Base-by-base conservation (phyloP, 53 echinoderm and acorn worm species). In the Zoroaster sp. region DNA sequence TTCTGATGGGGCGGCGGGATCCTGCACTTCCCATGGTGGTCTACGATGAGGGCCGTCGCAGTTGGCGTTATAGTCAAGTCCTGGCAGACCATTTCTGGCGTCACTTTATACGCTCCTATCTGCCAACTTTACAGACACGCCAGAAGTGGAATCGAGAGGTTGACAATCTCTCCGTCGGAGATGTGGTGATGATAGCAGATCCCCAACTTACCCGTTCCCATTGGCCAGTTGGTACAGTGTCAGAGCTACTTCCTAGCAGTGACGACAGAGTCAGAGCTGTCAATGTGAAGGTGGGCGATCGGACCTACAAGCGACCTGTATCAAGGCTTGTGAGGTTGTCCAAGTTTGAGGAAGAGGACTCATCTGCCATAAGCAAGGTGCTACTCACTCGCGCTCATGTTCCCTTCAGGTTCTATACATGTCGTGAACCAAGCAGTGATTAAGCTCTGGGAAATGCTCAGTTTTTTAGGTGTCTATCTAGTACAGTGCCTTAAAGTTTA, bases 31-130 rank as follows among this genome's bases (percentile, higher is more conserved):
- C 82, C 30, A 42, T 69, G 36, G 74, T 38, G 23, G 37, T 53
- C 6, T 15, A 45, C 6, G 23, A 81, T 35, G 34, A 13, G 37
- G 78, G 78, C 47, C 35, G 66, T 3, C 83, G 73, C 69, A 72
- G 90, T 73, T 83, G 78, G 12, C 35, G 66, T 3, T 73, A 83
- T 80, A 72, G 90, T 73, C 90, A 73, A 72, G 32, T 93, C 35
- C 33, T 90, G 10, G 81, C 81, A 2, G 67, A 88, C 66, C 70
- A 82, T 36, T 94, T 94, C 47, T 91, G 91, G 83, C 41, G 66
- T 8, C 42, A 73, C 18, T 94, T 92, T 86, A 40, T 86, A 14
- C 73, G 80, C 28, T 87, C 92, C 20, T 94, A 94, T 68, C 53
- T 92, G 28, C 94, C 94, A 13, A 78, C 87, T 20, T 70, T 94